phyloP scores from a whole-genome alignment of 2,888 invertebrate species.

The Drosophila paracracens region DNA sequence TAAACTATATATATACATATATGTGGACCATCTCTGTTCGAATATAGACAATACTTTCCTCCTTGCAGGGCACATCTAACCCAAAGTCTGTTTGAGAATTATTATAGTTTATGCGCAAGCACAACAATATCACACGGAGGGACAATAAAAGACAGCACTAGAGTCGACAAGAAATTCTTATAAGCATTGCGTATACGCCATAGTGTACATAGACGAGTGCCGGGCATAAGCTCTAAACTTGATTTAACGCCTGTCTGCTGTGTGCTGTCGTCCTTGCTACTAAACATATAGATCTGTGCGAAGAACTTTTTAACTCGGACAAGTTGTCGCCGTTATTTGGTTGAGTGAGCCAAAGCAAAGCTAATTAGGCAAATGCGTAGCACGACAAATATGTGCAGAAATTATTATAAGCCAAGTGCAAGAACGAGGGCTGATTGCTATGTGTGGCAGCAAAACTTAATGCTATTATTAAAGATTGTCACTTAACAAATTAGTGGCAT shows the following conservation, averaged over 20 bases:
- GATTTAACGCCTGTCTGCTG: slow-evolving; percentile 50
- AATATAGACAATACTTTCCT: background rate
- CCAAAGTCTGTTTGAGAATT: slow-evolving; percentile 47
- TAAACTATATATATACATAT: no score
- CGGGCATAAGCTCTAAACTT: slow-evolving; percentile 38
- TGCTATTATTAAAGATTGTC: slow-evolving; percentile 4
- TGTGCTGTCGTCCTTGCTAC: slow-evolving; percentile 1
- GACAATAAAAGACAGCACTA: background rate
- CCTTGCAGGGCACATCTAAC: background rate
- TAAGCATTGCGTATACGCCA: slow-evolving; percentile 42
- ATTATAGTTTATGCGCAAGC: slow-evolving; percentile 73
- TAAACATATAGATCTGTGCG: slow-evolving; percentile 19
- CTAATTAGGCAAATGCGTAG: slow-evolving; percentile 51
- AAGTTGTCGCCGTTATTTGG: slow-evolving; percentile 58
- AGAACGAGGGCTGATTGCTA: slow-evolving; percentile 20
- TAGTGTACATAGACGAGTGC: background rate
- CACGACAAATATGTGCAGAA: slow-evolving; percentile 6
- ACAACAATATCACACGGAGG: slow-evolving; percentile 43
- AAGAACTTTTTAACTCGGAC: slow-evolving; percentile 44
- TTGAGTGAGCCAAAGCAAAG: slow-evolving; percentile 21
- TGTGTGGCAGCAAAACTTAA: slow-evolving; percentile 9
- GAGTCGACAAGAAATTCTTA: slow-evolving; percentile 7
- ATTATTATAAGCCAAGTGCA: slow-evolving; percentile 29
- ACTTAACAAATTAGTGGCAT: background rate
- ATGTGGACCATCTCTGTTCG: background rate